Percentiles rank a stretch among this genome's conserved stretches.
Evolutionary conservation across 2,888 invertebrate genomes (phyloP).

Genomic region (Drosophila gaucha): DNA sequence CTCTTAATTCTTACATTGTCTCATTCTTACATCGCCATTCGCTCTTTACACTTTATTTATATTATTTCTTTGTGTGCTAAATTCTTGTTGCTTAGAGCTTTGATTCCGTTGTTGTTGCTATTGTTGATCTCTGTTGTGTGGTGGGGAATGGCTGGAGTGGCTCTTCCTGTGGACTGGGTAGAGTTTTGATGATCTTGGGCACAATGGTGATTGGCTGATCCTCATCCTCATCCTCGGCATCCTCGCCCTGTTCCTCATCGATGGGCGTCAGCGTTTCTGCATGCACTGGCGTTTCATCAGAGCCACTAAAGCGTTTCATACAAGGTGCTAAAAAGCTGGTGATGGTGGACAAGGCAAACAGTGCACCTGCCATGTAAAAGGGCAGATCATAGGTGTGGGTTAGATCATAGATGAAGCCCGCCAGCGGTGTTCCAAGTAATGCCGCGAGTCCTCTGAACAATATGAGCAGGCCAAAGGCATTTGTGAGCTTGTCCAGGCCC

Average conservation of each 20-base stretch:
- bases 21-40: conserved; percentile 5
- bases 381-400: conserved; percentile 94
- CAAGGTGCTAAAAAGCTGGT: conserved; percentile 94
- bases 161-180: conserved; percentile 87
- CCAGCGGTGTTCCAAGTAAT: conserved; percentile 92
- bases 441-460: conserved; percentile 97
- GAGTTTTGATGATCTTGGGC: conserved; percentile 92
- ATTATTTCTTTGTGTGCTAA: conserved; percentile 42
- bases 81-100: conserved; percentile 76
- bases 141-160: conserved; percentile 61
- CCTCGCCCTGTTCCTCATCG: conserved; percentile 93
- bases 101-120: conserved; percentile 68
- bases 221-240: conserved; percentile 90
- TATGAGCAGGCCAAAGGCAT: conserved; percentile 98
- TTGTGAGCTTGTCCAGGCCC: conserved; percentile 97
- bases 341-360: conserved; percentile 93
- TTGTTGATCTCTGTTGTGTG: conserved; percentile 40
- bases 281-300: conserved; percentile 87
- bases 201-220: conserved; percentile 91
- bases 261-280: conserved; percentile 92
- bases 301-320: conserved; percentile 86
- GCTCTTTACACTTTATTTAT: conserved; percentile 30
- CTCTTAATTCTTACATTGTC: conserved; percentile 25
- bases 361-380: conserved; percentile 95
- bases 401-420: conserved; percentile 95